Conservation (phyloP, 2,113 vertebrate genomes). For the Mustelus asterias region DNA sequence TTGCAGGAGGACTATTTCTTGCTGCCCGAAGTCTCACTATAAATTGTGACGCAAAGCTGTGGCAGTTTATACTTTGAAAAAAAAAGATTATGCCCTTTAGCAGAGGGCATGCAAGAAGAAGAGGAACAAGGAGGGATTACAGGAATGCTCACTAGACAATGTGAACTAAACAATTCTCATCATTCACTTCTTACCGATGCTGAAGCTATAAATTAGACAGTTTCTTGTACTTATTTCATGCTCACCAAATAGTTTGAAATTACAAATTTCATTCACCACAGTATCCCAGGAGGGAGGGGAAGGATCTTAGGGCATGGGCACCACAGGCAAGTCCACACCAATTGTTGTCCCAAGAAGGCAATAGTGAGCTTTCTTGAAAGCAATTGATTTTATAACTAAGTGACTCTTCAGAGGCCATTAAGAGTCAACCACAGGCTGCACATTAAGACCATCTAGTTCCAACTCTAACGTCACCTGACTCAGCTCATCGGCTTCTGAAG, state of each 20-base stretch:
- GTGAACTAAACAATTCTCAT: not conserved
- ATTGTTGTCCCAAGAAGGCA: not conserved
- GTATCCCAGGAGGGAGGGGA: not conserved
- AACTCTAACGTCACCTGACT: not conserved
- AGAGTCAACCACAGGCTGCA: not conserved
- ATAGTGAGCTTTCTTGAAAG: not conserved
- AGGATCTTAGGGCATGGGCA: not conserved
- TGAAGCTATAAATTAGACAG: not conserved
- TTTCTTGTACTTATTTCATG: not conserved
- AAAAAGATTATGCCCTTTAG: not conserved
- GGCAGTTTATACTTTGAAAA: not conserved
- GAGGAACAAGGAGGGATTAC: not conserved
- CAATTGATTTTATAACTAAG: not conserved
- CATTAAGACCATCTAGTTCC: not conserved
- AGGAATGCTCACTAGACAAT: not conserved
- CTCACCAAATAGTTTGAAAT: not conserved
- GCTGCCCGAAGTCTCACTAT: not conserved
- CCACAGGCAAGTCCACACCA: not conserved
- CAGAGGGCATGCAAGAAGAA: not conserved
- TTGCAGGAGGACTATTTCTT: not conserved
- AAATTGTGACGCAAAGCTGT: not conserved
- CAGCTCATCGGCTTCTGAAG: not conserved
- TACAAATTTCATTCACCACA: not conserved
- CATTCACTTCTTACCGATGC: not conserved
- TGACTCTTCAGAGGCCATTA: not conserved